Conservation (phyloP, 2,113 vertebrate species). For the Eira barbara region DNA sequence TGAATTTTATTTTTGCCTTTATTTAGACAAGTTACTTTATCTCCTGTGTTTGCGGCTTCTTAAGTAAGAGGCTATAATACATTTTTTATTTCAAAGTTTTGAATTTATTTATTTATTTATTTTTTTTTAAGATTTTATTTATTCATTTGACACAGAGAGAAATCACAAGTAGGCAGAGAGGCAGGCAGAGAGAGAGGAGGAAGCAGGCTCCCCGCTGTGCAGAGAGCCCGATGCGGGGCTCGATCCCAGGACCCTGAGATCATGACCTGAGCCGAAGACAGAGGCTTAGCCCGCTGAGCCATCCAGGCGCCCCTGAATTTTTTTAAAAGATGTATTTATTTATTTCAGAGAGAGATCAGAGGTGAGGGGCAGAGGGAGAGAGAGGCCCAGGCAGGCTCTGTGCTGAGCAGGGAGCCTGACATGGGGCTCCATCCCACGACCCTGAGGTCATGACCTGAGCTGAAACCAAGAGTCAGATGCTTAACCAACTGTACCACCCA, state of each 20-base stretch:
- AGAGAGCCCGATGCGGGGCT: not conserved
- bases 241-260: not conserved
- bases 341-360: not conserved
- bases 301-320: too few relatives aligned
- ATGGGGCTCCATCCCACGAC: not conserved
- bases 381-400: not conserved
- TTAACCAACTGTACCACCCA: not conserved
- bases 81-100: not conserved
- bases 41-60: not conserved
- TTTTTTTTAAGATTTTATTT: too few relatives aligned
- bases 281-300: too few relatives aligned
- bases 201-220: not conserved
- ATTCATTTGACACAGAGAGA: too few relatives aligned
- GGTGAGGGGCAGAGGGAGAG: not conserved
- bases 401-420: not conserved
- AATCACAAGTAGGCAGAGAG: not conserved
- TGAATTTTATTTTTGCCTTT: not conserved
- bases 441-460: not conserved
- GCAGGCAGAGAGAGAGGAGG: not conserved
- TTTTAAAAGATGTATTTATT: not conserved
- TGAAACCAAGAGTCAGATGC: not conserved
- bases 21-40: not conserved
- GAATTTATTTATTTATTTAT: not conserved
- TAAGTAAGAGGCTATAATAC: not conserved
- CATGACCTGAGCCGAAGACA: not conserved